Conservation (phyloP, 2,888 invertebrate species). For the Drosophila niveifrons region DNA sequence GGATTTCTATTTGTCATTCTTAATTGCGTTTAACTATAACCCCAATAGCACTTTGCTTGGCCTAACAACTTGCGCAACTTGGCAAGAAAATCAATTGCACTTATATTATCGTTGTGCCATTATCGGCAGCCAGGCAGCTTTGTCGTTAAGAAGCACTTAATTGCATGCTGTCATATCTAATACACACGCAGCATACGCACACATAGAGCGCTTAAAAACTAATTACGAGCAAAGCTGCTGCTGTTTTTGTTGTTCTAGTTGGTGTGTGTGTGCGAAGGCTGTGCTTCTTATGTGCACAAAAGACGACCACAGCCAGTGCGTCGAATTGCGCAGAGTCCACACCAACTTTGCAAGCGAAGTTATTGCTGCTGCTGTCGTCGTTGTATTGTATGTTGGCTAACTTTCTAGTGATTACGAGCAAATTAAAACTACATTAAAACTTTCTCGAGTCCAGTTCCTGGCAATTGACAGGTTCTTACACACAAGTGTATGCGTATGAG, state of each 20-base stretch:
- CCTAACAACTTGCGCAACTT: constrained; percentile 41
- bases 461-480: constrained; percentile 61
- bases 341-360: constrained; percentile 39
- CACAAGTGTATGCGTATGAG: constrained; percentile 1
- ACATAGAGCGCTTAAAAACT: constrained; percentile 73
- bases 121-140: constrained; percentile 68
- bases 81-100: constrained; percentile 76
- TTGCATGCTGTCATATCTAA: constrained; percentile 78
- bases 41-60: constrained; percentile 29
- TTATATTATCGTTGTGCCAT: constrained; percentile 62
- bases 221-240: constrained; percentile 73
- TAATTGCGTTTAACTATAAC: constrained; percentile 40
- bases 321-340: constrained; percentile 47
- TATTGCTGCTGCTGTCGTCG: constrained; percentile 13
- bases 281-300: constrained; percentile 10
- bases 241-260: constrained; percentile 32
- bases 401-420: constrained; percentile 75
- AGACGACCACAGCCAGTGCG: constrained; percentile 46
- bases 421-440: constrained; percentile 81
- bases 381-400: constrained; percentile 43
- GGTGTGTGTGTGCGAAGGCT: constrained; percentile 36
- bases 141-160: constrained; percentile 77
- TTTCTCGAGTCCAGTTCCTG: constrained; percentile 62
- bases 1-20: constrained; percentile 9
- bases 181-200: constrained; percentile 40